Percentiles rank a stretch among this genome's conserved stretches.
phyloP scores from a whole-genome alignment of 1,140 invertebrate species.

The Apis dorsata region DNA sequence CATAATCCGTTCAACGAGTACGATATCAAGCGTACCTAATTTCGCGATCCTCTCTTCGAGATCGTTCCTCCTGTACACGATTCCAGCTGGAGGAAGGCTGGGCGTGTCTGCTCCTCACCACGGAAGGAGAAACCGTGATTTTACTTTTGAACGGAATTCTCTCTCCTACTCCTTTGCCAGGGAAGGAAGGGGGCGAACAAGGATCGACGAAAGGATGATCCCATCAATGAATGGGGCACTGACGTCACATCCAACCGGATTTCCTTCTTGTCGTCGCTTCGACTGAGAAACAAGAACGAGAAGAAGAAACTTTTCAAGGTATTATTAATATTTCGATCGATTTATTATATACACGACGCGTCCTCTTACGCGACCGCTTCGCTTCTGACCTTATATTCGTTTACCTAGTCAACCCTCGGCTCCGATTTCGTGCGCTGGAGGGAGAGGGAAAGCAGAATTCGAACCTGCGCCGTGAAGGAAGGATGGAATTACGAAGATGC shows the following conservation, averaged over 20 bases:
- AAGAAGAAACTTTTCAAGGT: background rate
- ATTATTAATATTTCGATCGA: too few relatives aligned
- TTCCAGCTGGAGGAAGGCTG: conserved; percentile 26
- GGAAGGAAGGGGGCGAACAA: conserved; percentile 56
- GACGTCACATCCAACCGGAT: conserved; percentile 54
- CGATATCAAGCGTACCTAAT: conserved; percentile 29
- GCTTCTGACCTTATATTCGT: background rate
- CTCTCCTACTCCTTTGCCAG: background rate
- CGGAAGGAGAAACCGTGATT: conserved; percentile 64
- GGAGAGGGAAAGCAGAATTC: background rate
- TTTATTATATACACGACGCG: background rate
- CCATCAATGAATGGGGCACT: conserved; percentile 58
- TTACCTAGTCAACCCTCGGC: background rate
- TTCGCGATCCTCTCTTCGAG: conserved; percentile 18
- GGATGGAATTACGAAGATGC: too few relatives aligned
- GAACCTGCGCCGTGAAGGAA: too few relatives aligned
- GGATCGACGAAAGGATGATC: conserved; percentile 37
- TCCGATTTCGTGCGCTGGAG: background rate
- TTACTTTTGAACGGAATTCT: conserved; percentile 64
- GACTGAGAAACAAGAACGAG: background rate
- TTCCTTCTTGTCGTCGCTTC: conserved; percentile 26
- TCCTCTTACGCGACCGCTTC: background rate
- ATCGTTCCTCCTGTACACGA: conserved; percentile 11
- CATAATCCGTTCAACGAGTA: conserved; percentile 43
- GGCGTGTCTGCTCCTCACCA: conserved; percentile 46